Evolutionary conservation across 2,888 invertebrate genomes (phyloP).

Genomic region (Galerucella calmariensis): DNA sequence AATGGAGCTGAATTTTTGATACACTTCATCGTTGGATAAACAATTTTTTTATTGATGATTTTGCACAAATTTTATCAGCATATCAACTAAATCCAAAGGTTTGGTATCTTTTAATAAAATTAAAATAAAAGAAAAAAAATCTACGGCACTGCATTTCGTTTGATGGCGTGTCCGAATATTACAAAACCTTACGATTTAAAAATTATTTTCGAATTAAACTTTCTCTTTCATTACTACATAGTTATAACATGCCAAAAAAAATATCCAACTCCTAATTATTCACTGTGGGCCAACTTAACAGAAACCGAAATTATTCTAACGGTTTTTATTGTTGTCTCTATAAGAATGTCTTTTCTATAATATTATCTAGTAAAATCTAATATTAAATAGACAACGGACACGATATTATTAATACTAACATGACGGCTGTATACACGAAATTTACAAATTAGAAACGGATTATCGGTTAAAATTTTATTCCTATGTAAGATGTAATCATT

Average conservation of each 20-base stretch:
- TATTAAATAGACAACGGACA: neutral
- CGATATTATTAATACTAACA: too few relatives aligned
- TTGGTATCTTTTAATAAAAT: neutral
- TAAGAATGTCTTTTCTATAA: neutral
- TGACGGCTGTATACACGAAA: too few relatives aligned
- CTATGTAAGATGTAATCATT: too few relatives aligned
- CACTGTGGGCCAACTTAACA: constrained; percentile 7
- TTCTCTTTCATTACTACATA: constrained; percentile 32
- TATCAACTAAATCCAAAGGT: neutral
- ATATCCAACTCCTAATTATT: constrained; percentile 14
- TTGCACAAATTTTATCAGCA: too few relatives aligned
- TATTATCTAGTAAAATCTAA: neutral
- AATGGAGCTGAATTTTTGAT: too few relatives aligned
- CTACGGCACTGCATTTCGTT: neutral
- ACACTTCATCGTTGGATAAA: too few relatives aligned
- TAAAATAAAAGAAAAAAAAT: neutral
- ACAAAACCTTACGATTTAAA: constrained; percentile 36
- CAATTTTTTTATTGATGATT: too few relatives aligned
- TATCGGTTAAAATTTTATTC: too few relatives aligned
- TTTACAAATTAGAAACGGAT: too few relatives aligned
- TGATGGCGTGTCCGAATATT: constrained; percentile 28
- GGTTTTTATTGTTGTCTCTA: neutral
- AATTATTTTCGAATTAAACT: constrained; percentile 37
- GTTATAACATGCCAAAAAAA: constrained; percentile 16
- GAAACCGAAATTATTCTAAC: constrained; percentile 6